Conservation (phyloP, 2,888 invertebrate genomes). For the Microdon myrmicae region DNA sequence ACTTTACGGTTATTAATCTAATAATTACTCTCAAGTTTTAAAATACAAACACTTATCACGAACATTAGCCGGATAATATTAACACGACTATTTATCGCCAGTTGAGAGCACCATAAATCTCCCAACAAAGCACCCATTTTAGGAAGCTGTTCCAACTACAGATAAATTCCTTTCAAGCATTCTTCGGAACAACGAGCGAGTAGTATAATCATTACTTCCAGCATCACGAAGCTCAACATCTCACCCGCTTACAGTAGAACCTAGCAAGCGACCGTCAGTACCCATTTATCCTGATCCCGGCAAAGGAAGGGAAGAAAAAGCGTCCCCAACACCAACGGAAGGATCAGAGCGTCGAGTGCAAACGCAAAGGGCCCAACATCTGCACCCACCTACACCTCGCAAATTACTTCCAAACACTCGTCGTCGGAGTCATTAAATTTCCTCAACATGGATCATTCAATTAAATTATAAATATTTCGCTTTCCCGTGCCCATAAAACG, state of each 20-base stretch:
- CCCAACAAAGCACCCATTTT: constrained; percentile 12
- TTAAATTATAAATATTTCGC: constrained; percentile 41
- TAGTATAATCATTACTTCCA: constrained; percentile 32
- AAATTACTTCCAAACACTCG: constrained; percentile 20
- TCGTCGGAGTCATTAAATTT: constrained; percentile 40
- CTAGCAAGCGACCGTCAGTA: no score
- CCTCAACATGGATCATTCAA: constrained; percentile 36
- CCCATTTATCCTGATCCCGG: no score
- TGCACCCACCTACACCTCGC: constrained; percentile 15
- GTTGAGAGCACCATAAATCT: constrained; percentile 16
- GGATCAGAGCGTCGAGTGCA: no score
- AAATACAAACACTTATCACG: no score
- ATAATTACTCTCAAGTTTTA: no score
- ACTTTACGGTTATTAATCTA: no score
- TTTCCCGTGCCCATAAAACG: constrained; percentile 15
- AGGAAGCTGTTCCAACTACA: not conserved
- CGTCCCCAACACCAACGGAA: no score
- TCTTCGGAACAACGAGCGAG: constrained; percentile 22
- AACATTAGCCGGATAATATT: no score
- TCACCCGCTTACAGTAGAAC: no score
- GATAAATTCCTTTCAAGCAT: constrained; percentile 31
- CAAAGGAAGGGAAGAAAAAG: no score
- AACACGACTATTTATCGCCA: no score
- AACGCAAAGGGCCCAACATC: constrained; percentile 10
- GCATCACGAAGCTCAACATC: constrained; percentile 32